Base-by-base conservation (phyloP, 2,797 vertebrate genomes). In the Vipera latastei region DNA sequence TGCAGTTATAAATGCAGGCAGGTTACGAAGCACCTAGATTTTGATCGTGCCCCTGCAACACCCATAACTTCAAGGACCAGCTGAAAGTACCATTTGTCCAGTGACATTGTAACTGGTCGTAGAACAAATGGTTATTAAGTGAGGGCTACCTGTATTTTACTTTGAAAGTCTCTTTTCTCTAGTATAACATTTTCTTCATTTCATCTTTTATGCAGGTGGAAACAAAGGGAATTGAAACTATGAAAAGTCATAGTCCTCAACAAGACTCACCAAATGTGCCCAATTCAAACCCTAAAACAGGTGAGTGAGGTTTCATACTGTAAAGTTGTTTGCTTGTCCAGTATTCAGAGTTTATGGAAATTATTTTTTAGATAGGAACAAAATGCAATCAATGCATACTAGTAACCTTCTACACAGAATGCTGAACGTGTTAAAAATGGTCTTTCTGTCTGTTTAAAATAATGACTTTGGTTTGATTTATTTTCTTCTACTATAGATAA, bases 401-500 rank as follows among this genome's bases (percentile, higher is more conserved):
- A 3, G 2, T 91, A 91, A 88, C 89, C 73, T 22, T 16, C 6
- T 53, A 86, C 55, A 69, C 55, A 69, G 78, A 85, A 83, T 83
- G 25, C 6, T 2, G 73, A 55, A 57, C 1, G 6, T 38, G 2
- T 26, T 63, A 7, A 9, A 89, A 92, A 89, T 61, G 2, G 9
- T n/a, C 2, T 86, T 85, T 92, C 26, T 7, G 53, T 11, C 18
- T 83, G 7, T 86, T 8, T 59, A 60, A 20, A 18, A 14, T 18
- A 28, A 86, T 85, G 7, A 7, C 4, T 86, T 63, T 89, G 63
- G 65, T 11, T 32, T 73, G 32, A 55, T 11, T 78, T 83, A 44
- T 11, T 94, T 93, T 95, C 73, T 90, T 60, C 89, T 63, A 73
- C 16, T 7, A 8, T 93, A 99, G 99, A 99, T 93, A 99, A 99